phyloP scores from a whole-genome alignment of 2,797 vertebrate genomes.

The Valencia hispanica region DNA sequence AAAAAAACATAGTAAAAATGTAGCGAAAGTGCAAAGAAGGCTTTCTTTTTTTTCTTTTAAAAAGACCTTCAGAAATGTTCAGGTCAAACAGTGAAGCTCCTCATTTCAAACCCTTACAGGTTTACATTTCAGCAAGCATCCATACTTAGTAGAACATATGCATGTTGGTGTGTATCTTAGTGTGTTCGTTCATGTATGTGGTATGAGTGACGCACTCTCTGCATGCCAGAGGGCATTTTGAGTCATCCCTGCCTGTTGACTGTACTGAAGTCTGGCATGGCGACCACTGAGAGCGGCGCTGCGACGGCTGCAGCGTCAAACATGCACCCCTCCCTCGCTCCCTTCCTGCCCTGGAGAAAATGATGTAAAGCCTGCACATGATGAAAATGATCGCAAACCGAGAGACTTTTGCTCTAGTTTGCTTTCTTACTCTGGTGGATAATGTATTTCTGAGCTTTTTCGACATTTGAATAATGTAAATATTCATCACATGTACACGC shows the following conservation, averaged over 20 bases:
- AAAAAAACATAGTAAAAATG: background rate
- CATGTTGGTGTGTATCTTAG: constrained; percentile 12
- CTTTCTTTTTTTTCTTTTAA: background rate
- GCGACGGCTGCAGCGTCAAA: constrained; percentile 44
- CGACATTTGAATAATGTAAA: background rate
- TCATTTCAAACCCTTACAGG: background rate
- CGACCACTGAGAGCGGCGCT: constrained; percentile 62
- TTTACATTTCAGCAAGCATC: constrained; percentile 7
- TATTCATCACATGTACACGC: background rate
- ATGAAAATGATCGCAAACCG: constrained; percentile 26
- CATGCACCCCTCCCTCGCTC: background rate
- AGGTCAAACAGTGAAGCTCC: background rate
- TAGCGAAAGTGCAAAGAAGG: background rate
- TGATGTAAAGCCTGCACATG: constrained; percentile 46
- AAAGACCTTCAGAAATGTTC: background rate
- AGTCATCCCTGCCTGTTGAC: constrained; percentile 74
- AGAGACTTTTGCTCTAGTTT: background rate
- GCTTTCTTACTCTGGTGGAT: background rate
- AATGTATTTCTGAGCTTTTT: background rate
- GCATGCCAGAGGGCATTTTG: constrained; percentile 72
- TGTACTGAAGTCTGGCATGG: constrained; percentile 72
- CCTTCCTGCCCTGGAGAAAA: constrained; percentile 42
- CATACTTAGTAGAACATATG: constrained; percentile 6
- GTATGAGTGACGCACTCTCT: constrained; percentile 64
- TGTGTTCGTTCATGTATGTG: constrained; percentile 25